Evolutionary conservation across 1,140 invertebrate species (phyloP), one percentile per base, ranked within the genome.

Genomic region (Pectinophora gossypiella): DNA sequence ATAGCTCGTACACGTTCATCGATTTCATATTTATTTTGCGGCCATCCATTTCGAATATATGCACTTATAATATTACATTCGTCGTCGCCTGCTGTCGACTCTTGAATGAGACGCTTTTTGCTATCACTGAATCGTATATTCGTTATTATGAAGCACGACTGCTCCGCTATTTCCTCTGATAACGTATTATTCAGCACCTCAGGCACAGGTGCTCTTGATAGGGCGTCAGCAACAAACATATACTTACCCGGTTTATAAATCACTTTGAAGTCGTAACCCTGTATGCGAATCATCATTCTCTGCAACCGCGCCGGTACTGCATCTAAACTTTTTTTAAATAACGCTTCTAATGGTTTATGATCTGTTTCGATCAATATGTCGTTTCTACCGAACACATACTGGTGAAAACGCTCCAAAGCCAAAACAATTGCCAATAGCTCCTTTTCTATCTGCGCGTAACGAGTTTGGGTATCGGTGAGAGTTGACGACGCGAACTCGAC

Each of bases 381-480:
- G 2, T 27, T 21, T 19, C 27, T 38, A 0, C 61, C 57, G 27
- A 54, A 59, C 15, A 63, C 23, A 35, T 59, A 59, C 15, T 49
- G 45, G 18, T 59, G 56, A 55, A 71, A 72, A 52, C 50, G 60
- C 45, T 42, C 66, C 53, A 51, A 70, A 54, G 46, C 68, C 54
- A 64, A 75, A 6, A 58, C 48, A 12, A 84, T 71, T 16, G 59
- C 65, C 5, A 69, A 22, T 16, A 68, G 50, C 56, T 83, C 78
- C 52, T 81, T 82, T 61, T 81, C 69, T 22, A 79, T 70, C 50
- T 76, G 72, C 0, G 74, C 80, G 43, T 85, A 87, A 19, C 71
- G 27, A 43, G 58, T 61, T 65, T 88, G 72, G n/a, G 67, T 48
- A 13, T 65, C 61, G 12, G 75, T 72, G 19, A 87, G 59, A 12